A percentile compares a stretch with the other conserved stretches of the same genome.
phyloP scores from a whole-genome alignment of 2,888 invertebrate genomes.

The Metallyticus violacea region DNA sequence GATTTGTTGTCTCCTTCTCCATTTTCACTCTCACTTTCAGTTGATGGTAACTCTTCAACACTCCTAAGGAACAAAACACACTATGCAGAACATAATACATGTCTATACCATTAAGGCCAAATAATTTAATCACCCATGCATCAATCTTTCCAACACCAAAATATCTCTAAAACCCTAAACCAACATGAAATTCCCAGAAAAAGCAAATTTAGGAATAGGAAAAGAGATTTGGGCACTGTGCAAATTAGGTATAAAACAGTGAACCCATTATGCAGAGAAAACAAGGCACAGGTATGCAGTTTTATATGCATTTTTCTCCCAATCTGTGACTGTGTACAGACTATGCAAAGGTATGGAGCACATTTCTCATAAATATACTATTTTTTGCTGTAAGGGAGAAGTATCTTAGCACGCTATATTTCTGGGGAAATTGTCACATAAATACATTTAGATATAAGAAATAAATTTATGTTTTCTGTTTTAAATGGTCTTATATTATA shows the following conservation, averaged over 20 bases:
- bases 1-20: conserved; percentile 45
- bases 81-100: neutral
- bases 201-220: neutral
- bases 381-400: too few relatives aligned
- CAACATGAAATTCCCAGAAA: neutral
- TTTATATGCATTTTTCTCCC: neutral
- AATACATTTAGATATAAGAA: too few relatives aligned
- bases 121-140: neutral
- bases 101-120: neutral
- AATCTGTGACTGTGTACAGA: neutral
- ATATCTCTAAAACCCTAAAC: neutral
- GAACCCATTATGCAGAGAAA: neutral
- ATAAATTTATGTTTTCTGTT: too few relatives aligned
- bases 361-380: too few relatives aligned
- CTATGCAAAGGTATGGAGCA: neutral
- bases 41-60: conserved; percentile 39
- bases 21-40: conserved; percentile 36
- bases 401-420: too few relatives aligned
- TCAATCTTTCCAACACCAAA: neutral
- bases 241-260: neutral
- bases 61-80: conserved; percentile 38
- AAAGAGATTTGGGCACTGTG: neutral
- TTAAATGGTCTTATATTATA: too few relatives aligned
- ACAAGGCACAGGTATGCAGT: neutral
- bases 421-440: too few relatives aligned